These are phyloP conservation scores for Dendrocincla fuliginosa DNA, from an alignment of 2,797 vertebrate species.

Conservation along the genomic window DNA sequence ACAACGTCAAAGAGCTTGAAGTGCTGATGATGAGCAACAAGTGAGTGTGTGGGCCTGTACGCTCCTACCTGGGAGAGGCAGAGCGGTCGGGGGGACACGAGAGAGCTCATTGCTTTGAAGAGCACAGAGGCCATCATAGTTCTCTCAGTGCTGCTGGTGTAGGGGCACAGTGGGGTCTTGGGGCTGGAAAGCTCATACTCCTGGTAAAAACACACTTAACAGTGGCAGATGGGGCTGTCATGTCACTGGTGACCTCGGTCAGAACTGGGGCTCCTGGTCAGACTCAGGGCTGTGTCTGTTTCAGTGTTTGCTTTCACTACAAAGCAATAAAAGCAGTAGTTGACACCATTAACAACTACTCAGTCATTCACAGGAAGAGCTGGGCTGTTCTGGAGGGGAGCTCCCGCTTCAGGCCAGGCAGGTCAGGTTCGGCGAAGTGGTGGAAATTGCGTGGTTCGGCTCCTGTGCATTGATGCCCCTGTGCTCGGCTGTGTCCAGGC, in stretches of 20 bases:
- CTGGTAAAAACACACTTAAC: rapidly evolving
- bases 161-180: rapidly evolving
- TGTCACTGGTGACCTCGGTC: rapidly evolving
- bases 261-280: rapidly evolving
- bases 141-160: background rate
- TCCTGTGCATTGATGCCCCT: rapidly evolving
- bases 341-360: rapidly evolving
- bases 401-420: rapidly evolving
- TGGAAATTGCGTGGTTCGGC: rapidly evolving
- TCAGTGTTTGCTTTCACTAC: rapidly evolving
- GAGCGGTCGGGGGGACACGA: rapidly evolving
- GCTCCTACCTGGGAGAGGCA: background rate
- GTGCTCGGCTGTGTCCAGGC: rapidly evolving
- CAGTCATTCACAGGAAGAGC: rapidly evolving
- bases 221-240: rapidly evolving
- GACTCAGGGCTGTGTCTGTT: rapidly evolving
- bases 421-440: rapidly evolving
- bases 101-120: rapidly evolving
- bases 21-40: conserved; percentile 99
- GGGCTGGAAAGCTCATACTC: rapidly evolving
- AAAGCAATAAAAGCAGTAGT: rapidly evolving
- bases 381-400: rapidly evolving
- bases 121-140: rapidly evolving
- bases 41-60: conserved; percentile 76
- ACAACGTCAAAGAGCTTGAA: conserved; percentile 96